These are phyloP conservation scores for Trichonephila inaurata DNA, from an alignment of 1,140 invertebrate genomes.

Conservation along the genomic window DNA sequence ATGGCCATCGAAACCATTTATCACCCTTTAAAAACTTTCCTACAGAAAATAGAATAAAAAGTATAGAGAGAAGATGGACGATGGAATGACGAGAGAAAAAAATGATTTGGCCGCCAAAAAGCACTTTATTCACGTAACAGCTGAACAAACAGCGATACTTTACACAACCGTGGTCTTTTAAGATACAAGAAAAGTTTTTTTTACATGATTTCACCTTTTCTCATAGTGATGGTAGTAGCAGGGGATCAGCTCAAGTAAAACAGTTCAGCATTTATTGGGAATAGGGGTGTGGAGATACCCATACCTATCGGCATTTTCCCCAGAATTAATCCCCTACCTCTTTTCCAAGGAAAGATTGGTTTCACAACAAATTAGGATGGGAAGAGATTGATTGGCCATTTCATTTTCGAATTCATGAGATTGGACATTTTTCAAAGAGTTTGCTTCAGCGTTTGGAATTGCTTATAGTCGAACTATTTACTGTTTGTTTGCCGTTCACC, in stretches of 20 bases:
- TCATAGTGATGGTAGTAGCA: neutral
- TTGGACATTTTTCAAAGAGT: conserved; percentile 3
- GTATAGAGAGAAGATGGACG: neutral
- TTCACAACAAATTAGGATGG: conserved; percentile 46
- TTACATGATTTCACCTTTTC: conserved; percentile 28
- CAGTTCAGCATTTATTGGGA: neutral
- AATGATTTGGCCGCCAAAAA: neutral
- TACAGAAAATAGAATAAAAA: neutral
- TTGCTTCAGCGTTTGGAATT: neutral
- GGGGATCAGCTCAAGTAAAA: conserved; percentile 31
- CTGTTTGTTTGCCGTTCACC: neutral
- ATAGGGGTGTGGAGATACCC: neutral
- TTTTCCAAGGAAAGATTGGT: neutral
- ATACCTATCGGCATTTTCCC: neutral
- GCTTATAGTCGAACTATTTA: neutral
- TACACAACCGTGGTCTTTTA: neutral
- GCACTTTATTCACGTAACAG: neutral
- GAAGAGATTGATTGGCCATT: conserved; percentile 10
- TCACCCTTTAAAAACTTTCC: conserved; percentile 1
- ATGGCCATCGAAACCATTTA: conserved; percentile 11
- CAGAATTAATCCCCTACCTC: conserved; percentile 33
- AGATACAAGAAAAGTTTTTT: neutral
- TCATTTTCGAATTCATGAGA: neutral
- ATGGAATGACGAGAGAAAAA: neutral
- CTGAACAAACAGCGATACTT: conserved; percentile 64